A percentile compares a stretch with the other conserved stretches of the same genome.
Conservation (phyloP, 1,140 invertebrate species). For the Eumeta japonica region DNA sequence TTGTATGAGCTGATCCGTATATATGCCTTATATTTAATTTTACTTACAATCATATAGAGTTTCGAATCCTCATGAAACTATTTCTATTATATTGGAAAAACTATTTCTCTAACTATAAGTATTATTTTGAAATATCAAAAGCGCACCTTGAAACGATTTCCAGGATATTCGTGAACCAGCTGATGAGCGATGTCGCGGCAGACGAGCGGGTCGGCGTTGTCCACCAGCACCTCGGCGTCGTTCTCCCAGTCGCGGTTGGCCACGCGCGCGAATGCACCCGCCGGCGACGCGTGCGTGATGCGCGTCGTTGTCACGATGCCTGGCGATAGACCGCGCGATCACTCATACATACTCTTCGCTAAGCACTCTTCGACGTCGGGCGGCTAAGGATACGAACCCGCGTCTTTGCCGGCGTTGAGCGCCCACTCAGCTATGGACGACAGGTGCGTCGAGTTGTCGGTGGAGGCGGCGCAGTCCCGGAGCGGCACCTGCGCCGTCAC, state of each 20-base stretch:
- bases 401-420: constrained; percentile 65
- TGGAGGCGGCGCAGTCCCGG: constrained; percentile 59
- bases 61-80: not conserved
- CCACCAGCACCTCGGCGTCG: constrained; percentile 58
- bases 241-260: constrained; percentile 77
- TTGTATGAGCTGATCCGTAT: too few species aligned
- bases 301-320: constrained; percentile 78
- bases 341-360: too few species aligned
- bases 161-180: constrained; percentile 68
- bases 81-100: not conserved
- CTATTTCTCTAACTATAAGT: not conserved
- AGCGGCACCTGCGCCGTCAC: constrained; percentile 64
- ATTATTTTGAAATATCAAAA: not conserved
- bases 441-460: constrained; percentile 55
- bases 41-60: too few species aligned
- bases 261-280: constrained; percentile 71
- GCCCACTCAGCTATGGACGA: constrained; percentile 72
- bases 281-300: constrained; percentile 78
- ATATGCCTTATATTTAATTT: too few species aligned
- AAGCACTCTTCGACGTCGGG: too few species aligned
- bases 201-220: constrained; percentile 26
- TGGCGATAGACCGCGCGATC: too few species aligned
- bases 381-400: too few species aligned
- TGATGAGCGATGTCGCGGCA: constrained; percentile 76
- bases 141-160: constrained; percentile 53